phyloP scores from a whole-genome alignment of 2,888 invertebrate genomes.

The Drosophila ezoana region DNA sequence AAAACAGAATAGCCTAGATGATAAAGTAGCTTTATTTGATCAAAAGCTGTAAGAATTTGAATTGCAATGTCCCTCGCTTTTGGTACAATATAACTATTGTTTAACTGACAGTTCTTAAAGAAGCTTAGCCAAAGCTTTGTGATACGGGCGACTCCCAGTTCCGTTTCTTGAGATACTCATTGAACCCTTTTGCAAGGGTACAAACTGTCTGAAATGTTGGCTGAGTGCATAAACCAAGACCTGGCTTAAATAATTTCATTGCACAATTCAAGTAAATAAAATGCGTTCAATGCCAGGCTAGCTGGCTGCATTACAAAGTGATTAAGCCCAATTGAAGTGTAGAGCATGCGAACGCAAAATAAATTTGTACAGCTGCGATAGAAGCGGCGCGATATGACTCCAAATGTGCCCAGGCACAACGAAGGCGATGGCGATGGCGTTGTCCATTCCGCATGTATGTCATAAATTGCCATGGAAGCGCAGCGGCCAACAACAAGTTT shows the following conservation, averaged over 20 bases:
- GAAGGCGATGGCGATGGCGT: conserved; percentile 32
- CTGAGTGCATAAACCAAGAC: neutral
- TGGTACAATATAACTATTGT: no score
- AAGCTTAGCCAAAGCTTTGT: no score
- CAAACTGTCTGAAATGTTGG: neutral
- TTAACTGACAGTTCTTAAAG: no score
- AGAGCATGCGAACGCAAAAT: conserved; percentile 58
- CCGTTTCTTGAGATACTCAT: no score
- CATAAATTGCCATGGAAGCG: conserved; percentile 71
- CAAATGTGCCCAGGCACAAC: conserved; percentile 37
- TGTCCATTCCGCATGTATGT: conserved; percentile 69
- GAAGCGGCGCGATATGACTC: conserved; percentile 65
- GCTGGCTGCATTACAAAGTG: conserved; percentile 4
- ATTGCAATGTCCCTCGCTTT: no score
- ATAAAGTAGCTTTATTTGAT: neutral
- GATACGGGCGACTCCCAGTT: no score
- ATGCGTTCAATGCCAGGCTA: neutral
- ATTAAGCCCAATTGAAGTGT: conserved; percentile 19
- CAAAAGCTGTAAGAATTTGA: neutral
- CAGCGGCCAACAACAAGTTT: conserved; percentile 39
- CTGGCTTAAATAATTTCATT: neutral
- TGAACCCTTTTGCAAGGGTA: neutral
- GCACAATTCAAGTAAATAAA: neutral
- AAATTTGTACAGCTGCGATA: conserved; percentile 74
- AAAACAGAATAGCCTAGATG: no score